These are phyloP conservation scores for Sylvia atricapilla DNA, from an alignment of 2,113 vertebrate species.

Conservation along the genomic window DNA sequence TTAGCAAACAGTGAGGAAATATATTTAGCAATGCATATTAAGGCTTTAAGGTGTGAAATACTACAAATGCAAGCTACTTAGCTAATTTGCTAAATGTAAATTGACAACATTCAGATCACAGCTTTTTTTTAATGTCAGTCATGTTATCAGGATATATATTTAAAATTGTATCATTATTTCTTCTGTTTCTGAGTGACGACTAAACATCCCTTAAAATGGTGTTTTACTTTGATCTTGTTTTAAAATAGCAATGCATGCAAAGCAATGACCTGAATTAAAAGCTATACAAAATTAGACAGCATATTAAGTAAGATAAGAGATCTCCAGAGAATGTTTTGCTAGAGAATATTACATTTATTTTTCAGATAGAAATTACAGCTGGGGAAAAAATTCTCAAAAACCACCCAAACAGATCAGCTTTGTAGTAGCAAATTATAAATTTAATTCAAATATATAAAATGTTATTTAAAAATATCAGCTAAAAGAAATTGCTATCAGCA, in stretches of 20 bases:
- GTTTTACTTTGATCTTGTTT: slow-evolving; percentile 25
- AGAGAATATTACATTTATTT: background rate
- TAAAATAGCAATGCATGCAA: background rate
- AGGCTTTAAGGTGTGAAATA: slow-evolving; percentile 63
- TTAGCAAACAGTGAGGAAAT: slow-evolving; percentile 68
- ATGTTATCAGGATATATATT: slow-evolving; percentile 24
- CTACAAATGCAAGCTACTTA: slow-evolving; percentile 62
- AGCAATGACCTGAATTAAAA: slow-evolving; percentile 30
- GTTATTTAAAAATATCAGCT: background rate
- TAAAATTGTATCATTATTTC: slow-evolving; percentile 29
- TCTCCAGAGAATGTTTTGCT: background rate
- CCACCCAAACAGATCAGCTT: background rate
- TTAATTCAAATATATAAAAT: background rate
- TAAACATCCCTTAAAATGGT: slow-evolving; percentile 12
- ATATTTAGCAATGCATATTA: slow-evolving; percentile 70
- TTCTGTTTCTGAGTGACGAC: background rate
- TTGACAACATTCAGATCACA: slow-evolving; percentile 39
- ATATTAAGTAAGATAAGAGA: background rate
- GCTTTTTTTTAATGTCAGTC: slow-evolving; percentile 2
- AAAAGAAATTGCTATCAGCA: slow-evolving; percentile 9
- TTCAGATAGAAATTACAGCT: background rate
- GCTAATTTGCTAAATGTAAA: slow-evolving; percentile 65
- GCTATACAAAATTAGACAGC: background rate
- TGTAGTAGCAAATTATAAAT: background rate
- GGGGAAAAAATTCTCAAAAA: background rate